phyloP scores from a whole-genome alignment of 2,113 vertebrate species.

The Mionectes macconnelli region DNA sequence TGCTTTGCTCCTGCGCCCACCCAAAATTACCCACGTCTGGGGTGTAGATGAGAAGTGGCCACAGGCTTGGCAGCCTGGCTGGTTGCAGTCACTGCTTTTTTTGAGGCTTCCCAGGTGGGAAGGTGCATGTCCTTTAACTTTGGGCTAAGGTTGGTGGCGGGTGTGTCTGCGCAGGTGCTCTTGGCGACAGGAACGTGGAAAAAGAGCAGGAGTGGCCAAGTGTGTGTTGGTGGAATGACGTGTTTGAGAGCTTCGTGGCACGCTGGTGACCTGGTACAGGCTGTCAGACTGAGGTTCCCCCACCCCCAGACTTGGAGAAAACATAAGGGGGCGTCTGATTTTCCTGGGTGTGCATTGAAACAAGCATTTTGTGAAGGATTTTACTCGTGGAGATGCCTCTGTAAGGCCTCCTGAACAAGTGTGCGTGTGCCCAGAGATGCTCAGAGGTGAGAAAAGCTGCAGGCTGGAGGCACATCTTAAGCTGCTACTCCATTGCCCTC shows the following conservation, averaged over 20 bases:
- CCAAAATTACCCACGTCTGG: accelerated
- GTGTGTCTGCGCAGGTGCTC: accelerated
- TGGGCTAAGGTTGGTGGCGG: neutral
- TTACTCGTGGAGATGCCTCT: neutral
- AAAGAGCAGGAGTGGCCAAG: neutral
- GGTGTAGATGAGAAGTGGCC: neutral
- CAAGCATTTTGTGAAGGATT: neutral
- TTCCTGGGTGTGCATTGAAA: neutral
- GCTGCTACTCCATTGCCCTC: neutral
- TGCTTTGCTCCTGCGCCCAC: neutral
- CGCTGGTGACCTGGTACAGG: neutral
- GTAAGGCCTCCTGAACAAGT: neutral
- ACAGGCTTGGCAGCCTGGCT: neutral
- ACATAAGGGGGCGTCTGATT: accelerated
- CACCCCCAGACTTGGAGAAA: too few relatives aligned
- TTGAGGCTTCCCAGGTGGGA: neutral
- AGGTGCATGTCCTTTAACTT: neutral
- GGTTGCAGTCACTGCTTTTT: accelerated
- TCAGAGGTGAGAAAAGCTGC: neutral
- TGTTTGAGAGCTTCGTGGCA: neutral
- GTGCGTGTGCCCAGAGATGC: accelerated
- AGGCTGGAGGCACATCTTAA: neutral
- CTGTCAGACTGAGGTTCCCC: neutral
- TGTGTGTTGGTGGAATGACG: neutral
- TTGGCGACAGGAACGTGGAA: neutral